Base-by-base conservation (phyloP, 2,888 invertebrate genomes). In the Caenorhabditis sp. region DNA sequence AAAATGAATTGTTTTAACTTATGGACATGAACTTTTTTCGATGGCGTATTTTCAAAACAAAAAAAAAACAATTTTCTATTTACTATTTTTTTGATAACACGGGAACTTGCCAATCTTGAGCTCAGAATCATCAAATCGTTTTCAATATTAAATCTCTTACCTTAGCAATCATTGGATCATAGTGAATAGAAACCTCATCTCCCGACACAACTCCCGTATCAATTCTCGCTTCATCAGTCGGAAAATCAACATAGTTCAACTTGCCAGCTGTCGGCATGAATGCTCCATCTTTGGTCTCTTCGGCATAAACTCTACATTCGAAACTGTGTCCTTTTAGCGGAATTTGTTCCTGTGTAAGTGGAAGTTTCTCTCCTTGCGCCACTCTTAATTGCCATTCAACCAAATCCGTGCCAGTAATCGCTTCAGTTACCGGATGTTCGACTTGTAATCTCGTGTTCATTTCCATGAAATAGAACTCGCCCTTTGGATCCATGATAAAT, bases 141-240 rank as follows among this genome's bases (percentile, higher is more conserved):
- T 14, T 3, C 5, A 43, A 43, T 12, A 43, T 14, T 10, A 17
- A 58, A 62, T 17, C 10, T 21, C 27, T 36, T 23, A 81, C 83
- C 73, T 99, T 99, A 0, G 99, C 97, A 83, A 99, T 99, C 97
- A 99, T 97, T 0, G 99, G 99, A 90, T 99, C 99, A 88, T 99
- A 99, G 90, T 97, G 94, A 0, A 99, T 94, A 0, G 97, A 95
- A 0, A 99, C 97, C 85, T 95, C 94, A 88, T 97, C 97, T 0
- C 95, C 87, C 87, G 83, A 81, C 27, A 78, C 84, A 20, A 91
- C 90, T 8, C 91, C 91, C n/a, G 96, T 96, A 89, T 97, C 97
- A 26, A 97, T 92, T 78, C 97, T 91, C 8, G 84, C 83, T 54
- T 76, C 75, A 23, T 71, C 68, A 5, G 59, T 25, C 7, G 87